Evolutionary conservation across 2,113 vertebrate species (phyloP), one percentile per base, ranked within the genome.

Genomic region (Brachyhypopomus gauderio): DNA sequence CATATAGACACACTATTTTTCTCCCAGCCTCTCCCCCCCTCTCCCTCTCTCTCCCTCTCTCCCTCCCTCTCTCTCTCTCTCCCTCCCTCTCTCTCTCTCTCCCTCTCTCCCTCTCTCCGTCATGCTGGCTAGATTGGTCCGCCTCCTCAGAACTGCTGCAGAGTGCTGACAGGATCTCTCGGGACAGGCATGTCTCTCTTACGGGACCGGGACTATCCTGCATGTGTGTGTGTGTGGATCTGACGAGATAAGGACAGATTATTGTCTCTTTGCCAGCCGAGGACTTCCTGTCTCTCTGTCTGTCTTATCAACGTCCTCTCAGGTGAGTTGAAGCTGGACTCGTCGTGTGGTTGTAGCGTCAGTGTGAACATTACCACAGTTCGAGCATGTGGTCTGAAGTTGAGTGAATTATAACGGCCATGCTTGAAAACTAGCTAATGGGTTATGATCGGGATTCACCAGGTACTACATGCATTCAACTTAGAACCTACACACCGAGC

Each of bases 21-120:
- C 30, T 30, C 30, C 30, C 30, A 30, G 30, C 30, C 30, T 30
- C 30, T 30, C 30, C 3, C 30, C 3, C 30, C 3, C 34, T 60
- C 75, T 81, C 73, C 69, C 70, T 75, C 63, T 62, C 81, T 80
- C 25, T 58, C 25, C 11, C 38, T 79, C 59, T 75, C 73, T 60
- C 73, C 30, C 73, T 22, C 56, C 22, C 60, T 45, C 45, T 70
- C 72, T 75, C 45, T 75, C 79, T 38, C 72, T 67, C 72, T 25
- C 48, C 20, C n/a, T 30, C 74, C 25, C 58, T 4, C 17, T 60
- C 23, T 58, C 71, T 81, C 78, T 78, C 83, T 73, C 75, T 23
- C 59, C 30, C 63, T 48, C 77, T 22, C 52, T 60, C 60, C 60
- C 72, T 58, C 71, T 63, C 74, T 55, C 22, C 27, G 20, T 72